Evolutionary conservation across 2,113 vertebrate species (phyloP).

Genomic region (Lophotis ruficrista): DNA sequence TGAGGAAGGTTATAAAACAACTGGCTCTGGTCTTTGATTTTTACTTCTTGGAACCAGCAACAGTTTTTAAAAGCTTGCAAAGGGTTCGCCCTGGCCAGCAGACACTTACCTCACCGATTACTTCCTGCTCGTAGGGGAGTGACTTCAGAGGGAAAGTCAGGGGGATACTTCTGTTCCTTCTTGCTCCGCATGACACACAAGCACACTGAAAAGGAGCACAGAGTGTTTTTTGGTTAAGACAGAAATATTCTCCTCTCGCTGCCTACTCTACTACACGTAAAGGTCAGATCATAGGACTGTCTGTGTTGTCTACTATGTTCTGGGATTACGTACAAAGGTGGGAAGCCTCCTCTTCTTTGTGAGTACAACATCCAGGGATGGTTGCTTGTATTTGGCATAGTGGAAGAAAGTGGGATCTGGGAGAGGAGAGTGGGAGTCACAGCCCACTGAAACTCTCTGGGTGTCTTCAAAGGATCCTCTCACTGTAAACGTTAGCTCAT

Average conservation of each 20-base stretch:
- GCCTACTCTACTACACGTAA: neutral
- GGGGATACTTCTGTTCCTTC: neutral
- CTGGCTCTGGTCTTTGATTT: neutral
- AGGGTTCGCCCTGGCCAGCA: neutral
- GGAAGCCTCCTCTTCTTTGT: conserved; percentile 48
- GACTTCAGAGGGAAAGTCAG: conserved; percentile 50
- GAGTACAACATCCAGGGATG: conserved; percentile 49
- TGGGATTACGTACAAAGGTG: conserved; percentile 50
- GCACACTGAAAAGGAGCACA: conserved; percentile 48
- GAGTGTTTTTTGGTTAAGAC: neutral
- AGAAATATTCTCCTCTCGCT: neutral
- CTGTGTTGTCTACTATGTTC: neutral
- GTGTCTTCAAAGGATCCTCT: conserved; percentile 79
- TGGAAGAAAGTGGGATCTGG: conserved; percentile 70
- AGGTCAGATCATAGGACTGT: neutral
- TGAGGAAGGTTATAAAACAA: neutral
- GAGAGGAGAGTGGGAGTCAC: neutral
- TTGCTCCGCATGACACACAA: neutral
- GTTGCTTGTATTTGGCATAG: conserved; percentile 76
- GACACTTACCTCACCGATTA: conserved; percentile 19
- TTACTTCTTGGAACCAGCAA: neutral
- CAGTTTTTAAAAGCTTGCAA: neutral
- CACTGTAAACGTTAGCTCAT: conserved; percentile 73
- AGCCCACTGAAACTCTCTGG: conserved; percentile 13
- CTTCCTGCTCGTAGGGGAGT: neutral